Percentiles rank a stretch among this genome's conserved stretches.
Evolutionary conservation across 2,113 vertebrate genomes (phyloP).

Genomic region (Pelobates fuscus): DNA sequence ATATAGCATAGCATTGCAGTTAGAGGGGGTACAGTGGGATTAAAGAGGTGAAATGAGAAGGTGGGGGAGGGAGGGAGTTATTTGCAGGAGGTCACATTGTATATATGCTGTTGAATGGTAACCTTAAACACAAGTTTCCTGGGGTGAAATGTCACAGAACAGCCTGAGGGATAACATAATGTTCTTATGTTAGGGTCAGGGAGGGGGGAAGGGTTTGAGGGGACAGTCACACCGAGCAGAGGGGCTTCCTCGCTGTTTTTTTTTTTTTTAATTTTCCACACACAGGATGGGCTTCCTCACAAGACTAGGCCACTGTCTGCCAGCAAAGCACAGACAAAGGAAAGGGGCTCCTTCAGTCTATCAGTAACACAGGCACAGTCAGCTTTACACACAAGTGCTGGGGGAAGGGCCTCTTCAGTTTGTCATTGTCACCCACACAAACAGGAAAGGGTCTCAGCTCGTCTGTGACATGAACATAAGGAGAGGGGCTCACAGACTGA

Average conservation of each 20-base stretch:
- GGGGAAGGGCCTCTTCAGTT: background rate
- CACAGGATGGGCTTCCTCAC: background rate
- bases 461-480: background rate
- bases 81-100: background rate
- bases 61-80: background rate
- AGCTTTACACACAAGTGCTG: background rate
- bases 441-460: background rate
- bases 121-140: constrained; percentile 15
- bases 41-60: background rate
- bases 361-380: background rate
- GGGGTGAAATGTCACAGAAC: constrained; percentile 29
- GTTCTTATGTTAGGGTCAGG: background rate
- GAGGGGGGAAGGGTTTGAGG: constrained; percentile 9
- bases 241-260: background rate
- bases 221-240: background rate
- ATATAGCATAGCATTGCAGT: background rate
- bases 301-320: background rate
- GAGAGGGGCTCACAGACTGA: background rate
- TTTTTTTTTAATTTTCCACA: background rate
- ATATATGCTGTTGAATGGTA: background rate
- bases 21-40: background rate
- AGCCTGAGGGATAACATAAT: constrained; percentile 1
- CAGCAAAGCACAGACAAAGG: background rate
- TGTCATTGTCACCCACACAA: constrained; percentile 4
- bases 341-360: background rate